Base-by-base conservation (phyloP, 1,140 invertebrate species). In the Hycleus phaleratus region DNA sequence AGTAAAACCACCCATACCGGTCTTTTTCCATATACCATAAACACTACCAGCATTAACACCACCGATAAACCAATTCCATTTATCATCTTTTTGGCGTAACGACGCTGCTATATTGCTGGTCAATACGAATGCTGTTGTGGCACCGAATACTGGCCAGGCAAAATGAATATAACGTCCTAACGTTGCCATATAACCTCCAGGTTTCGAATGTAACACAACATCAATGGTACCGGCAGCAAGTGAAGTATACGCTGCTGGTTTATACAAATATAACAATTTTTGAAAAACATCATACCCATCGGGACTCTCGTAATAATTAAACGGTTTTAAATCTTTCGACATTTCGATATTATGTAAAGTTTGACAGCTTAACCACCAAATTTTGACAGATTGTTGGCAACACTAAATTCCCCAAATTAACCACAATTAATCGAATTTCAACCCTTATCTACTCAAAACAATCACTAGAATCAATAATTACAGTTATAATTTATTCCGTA, bases 231-330 rank as follows among this genome's bases (percentile, higher is more conserved):
- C 78, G 2, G 70, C 39, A 2, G 72, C 73, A 1, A 83, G 12
- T 24, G 82, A 80, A 7, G 71, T 59, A 0, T 74, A n/a, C 0
- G 74, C 56, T 0, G 78, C 79, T 65, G 79, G 79, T 75, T 84
- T 85, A 12, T 76, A 75, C 1, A 78, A 74, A n/a, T 77, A 79
- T 54, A 81, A 73, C 25, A 83, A 68, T 73, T 88, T 87, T 57
- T 80, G 75, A 45, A 80, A 71, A 26, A 82, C 78, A 67, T 85
- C 83, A 49, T 82, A 62, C 0, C 86, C 86, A 40, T 89, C 86
- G 1, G 86, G 86, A n/a, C 81, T 76, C 66, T 85, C 81, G 68
- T 83, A 86, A 65, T 87, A 90, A 54, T 71, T 72, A 26, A 74
- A 80, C 26, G 64, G 46, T 50, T 60, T 62, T 43, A 50, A 5